A percentile compares a stretch with the other conserved stretches of the same genome.
These are phyloP conservation scores for Terrapene triunguis DNA, from an alignment of 2,113 vertebrate species.

Conservation along the genomic window DNA sequence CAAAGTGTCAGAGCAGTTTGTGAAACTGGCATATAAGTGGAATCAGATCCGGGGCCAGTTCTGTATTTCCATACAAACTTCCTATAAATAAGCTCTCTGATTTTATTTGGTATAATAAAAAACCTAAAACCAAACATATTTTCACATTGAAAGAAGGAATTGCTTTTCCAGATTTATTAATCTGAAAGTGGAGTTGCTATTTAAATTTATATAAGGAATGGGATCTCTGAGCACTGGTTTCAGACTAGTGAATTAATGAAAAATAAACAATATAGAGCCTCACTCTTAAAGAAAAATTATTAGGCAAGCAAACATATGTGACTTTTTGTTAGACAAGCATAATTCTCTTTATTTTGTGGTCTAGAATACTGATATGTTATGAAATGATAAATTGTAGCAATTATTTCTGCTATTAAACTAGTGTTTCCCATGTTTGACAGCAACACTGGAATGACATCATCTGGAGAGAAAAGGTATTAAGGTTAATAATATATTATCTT, in stretches of 20 bases:
- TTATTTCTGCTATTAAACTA: constrained; percentile 17
- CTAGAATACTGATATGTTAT: neutral
- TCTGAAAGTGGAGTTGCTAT: neutral
- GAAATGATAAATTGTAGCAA: neutral
- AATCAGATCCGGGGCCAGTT: neutral
- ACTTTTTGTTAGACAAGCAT: neutral
- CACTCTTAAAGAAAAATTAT: neutral
- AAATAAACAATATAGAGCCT: neutral
- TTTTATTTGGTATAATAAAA: constrained; percentile 2
- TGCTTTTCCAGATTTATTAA: neutral
- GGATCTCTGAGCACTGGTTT: neutral
- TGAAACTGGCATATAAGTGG: neutral
- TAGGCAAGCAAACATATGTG: neutral
- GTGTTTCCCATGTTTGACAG: neutral
- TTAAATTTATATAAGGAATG: constrained; percentile 1
- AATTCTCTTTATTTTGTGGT: neutral
- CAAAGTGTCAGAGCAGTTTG: neutral
- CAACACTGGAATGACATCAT: neutral
- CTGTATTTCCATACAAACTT: neutral
- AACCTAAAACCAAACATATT: neutral
- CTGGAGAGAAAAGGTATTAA: neutral
- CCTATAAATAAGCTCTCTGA: neutral
- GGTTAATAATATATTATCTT: neutral
- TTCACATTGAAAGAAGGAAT: neutral
- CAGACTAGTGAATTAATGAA: neutral